Percentiles rank a stretch among this genome's conserved stretches.
These are phyloP conservation scores for Itoplectis maculator DNA, from an alignment of 2,888 invertebrate genomes.

Conservation along the genomic window DNA sequence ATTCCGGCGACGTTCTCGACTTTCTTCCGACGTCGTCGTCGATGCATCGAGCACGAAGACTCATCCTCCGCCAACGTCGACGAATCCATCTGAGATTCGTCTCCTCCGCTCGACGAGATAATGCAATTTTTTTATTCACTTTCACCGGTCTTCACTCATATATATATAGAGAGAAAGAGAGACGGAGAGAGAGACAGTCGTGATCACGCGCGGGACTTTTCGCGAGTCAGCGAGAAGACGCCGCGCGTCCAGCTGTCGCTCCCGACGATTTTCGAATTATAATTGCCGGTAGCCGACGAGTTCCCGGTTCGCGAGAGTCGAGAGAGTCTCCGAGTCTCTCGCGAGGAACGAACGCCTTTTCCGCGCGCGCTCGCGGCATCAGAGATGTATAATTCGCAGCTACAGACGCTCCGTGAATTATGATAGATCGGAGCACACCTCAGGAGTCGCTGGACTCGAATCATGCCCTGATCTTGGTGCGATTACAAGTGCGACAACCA, in stretches of 20 bases:
- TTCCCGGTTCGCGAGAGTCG: constrained; percentile 36
- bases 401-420: neutral
- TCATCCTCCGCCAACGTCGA: neutral
- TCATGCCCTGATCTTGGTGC: neutral
- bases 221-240: constrained; percentile 8
- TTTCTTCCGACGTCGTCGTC: constrained; percentile 24
- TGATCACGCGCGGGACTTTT: neutral
- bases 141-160: constrained; percentile 44
- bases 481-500: neutral
- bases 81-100: constrained; percentile 41
- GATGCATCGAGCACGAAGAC: constrained; percentile 49
- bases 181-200: too few species aligned
- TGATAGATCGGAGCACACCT: constrained; percentile 14
- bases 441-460: neutral
- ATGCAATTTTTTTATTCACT: constrained; percentile 62
- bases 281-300: constrained; percentile 25
- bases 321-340: constrained; percentile 18
- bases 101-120: constrained; percentile 34
- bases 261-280: constrained; percentile 51
- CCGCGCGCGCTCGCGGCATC: neutral
- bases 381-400: neutral
- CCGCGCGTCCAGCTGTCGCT: constrained; percentile 25
- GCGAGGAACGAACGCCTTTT: neutral
- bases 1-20: constrained; percentile 17
- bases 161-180: too few species aligned